A percentile compares a stretch with the other conserved stretches of the same genome.
These are phyloP conservation scores for Alectura lathami DNA, from an alignment of 2,113 vertebrate genomes.

Conservation along the genomic window DNA sequence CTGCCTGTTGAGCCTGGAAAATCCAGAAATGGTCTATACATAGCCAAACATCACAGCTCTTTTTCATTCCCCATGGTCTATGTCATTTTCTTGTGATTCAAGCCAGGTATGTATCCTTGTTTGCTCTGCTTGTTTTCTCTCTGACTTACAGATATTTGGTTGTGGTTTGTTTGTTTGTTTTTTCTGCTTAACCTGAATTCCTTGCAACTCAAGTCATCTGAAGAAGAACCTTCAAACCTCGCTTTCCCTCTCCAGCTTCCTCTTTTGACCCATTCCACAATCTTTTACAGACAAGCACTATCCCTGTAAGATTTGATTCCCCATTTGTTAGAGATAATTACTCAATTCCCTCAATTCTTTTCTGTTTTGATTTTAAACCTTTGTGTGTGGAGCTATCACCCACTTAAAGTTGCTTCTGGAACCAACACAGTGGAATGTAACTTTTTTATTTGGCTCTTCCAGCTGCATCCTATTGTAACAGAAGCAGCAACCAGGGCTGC, in stretches of 20 bases:
- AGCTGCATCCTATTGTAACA: neutral
- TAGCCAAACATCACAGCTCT: neutral
- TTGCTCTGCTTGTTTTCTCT: neutral
- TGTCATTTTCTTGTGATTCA: neutral
- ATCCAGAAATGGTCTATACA: neutral
- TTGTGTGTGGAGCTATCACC: neutral
- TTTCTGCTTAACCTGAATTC: neutral
- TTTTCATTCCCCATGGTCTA: neutral
- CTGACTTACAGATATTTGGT: neutral
- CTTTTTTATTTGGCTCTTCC: neutral
- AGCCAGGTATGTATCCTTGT: neutral
- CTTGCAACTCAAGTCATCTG: neutral
- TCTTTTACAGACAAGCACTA: neutral
- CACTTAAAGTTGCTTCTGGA: neutral
- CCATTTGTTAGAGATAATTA: neutral
- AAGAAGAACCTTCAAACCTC: neutral
- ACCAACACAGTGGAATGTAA: neutral
- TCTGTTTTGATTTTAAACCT: neutral
- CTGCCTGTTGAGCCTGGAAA: neutral
- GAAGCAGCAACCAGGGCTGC: neutral
- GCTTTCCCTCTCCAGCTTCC: neutral
- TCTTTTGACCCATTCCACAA: neutral
- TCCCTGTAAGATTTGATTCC: neutral
- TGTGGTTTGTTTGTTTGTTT: neutral
- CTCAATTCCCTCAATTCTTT: neutral